Conservation (phyloP, 2,888 invertebrate species). For the Drosophila mulleri region DNA sequence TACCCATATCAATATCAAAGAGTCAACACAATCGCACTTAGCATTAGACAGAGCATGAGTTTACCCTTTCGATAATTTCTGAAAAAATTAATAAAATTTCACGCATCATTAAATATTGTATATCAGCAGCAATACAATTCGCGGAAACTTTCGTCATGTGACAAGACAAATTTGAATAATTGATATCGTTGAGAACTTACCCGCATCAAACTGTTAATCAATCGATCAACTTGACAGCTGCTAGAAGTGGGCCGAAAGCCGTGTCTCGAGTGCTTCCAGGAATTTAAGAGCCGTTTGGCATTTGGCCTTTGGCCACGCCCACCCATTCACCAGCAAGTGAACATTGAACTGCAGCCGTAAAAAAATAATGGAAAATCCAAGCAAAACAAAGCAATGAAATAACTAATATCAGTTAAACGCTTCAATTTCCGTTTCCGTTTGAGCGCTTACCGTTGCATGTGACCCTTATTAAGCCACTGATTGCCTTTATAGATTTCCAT, state of each 20-base stretch:
- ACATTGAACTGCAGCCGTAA: constrained; percentile 11
- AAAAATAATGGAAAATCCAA: constrained; percentile 5
- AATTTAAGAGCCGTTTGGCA: constrained; percentile 2
- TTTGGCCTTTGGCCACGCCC: not conserved
- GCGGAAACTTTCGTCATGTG: not conserved
- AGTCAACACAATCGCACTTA: not conserved
- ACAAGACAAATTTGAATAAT: constrained; percentile 2
- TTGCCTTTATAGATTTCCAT: constrained; percentile 35
- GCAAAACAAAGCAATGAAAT: not conserved
- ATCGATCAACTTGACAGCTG: constrained; percentile 4
- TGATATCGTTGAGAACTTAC: not conserved
- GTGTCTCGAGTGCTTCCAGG: not conserved
- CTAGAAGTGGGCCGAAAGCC: not conserved
- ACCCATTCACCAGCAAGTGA: not conserved
- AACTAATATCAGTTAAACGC: constrained; percentile 37
- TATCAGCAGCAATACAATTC: not conserved
- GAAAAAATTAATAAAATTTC: not conserved
- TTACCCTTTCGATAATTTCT: not conserved
- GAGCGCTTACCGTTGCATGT: constrained; percentile 24
- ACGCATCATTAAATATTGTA: not conserved
- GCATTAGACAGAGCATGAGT: too few species aligned
- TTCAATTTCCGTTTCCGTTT: constrained; percentile 41
- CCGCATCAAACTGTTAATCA: constrained; percentile 5
- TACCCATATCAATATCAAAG: not conserved
- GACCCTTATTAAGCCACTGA: constrained; percentile 41